Conservation (phyloP, 2,888 invertebrate genomes). For the Sycophila texana region DNA sequence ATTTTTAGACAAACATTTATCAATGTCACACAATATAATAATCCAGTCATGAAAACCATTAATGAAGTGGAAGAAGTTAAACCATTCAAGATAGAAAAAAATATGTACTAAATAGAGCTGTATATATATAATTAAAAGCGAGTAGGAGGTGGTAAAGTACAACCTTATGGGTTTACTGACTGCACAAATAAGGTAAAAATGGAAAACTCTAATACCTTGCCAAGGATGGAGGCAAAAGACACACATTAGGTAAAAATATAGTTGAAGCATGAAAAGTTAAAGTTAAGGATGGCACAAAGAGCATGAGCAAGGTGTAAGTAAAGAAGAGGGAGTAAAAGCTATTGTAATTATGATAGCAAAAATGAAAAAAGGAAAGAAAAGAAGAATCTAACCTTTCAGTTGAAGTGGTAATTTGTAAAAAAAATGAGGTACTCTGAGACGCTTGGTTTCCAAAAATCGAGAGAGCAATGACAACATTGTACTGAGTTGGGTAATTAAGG, state of each 20-base stretch:
- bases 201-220: constrained; percentile 16
- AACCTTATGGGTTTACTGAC: constrained; percentile 12
- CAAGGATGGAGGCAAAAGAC: constrained; percentile 44
- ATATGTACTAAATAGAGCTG: constrained; percentile 7
- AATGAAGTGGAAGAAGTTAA: constrained; percentile 49
- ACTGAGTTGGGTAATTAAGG: too few relatives aligned
- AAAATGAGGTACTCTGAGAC: not conserved
- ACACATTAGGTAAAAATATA: constrained; percentile 18
- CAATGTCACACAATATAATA: constrained; percentile 44
- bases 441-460: constrained; percentile 24
- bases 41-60: constrained; percentile 45
- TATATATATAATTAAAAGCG: constrained; percentile 32
- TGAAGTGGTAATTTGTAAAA: not conserved
- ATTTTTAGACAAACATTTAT: constrained; percentile 23
- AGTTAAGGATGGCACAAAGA: constrained; percentile 14
- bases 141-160: constrained; percentile 31
- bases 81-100: constrained; percentile 28
- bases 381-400: constrained; percentile 41
- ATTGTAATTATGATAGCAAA: too few relatives aligned
- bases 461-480: not conserved
- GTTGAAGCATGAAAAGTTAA: constrained; percentile 14
- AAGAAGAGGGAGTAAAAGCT: constrained; percentile 46
- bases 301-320: constrained; percentile 21
- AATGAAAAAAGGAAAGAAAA: constrained; percentile 1
- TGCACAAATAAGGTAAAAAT: constrained; percentile 18